phyloP scores from a whole-genome alignment of 2,113 vertebrate species.

The Albula goreensis region DNA sequence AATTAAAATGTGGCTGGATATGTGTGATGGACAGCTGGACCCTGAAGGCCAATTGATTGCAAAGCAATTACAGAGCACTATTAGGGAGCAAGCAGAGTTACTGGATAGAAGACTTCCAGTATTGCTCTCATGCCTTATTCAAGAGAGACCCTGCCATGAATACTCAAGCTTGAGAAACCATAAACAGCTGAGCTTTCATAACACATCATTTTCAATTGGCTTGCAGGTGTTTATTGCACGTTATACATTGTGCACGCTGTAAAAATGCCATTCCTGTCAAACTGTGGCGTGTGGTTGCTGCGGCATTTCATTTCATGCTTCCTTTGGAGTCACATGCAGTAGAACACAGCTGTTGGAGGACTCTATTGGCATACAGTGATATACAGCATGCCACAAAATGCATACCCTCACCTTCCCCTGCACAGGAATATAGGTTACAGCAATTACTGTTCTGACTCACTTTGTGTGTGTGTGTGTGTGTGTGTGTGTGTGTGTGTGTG shows the following conservation, averaged over 20 bases:
- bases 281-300: not conserved
- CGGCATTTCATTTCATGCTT: not conserved
- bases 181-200: slow-evolving; percentile 35
- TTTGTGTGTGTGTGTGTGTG: not conserved
- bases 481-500: slow-evolving; percentile 12
- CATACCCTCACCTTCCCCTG: not conserved
- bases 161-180: slow-evolving; percentile 44
- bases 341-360: not conserved
- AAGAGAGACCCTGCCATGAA: slow-evolving; percentile 1
- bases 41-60: slow-evolving; percentile 7
- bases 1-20: slow-evolving; percentile 6
- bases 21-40: slow-evolving; percentile 11
- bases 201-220: slow-evolving; percentile 40
- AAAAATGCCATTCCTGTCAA: slow-evolving; percentile 11
- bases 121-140: slow-evolving; percentile 4
- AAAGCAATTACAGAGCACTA: not conserved
- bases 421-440: not conserved
- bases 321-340: not conserved
- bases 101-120: not conserved
- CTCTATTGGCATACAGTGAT: not conserved
- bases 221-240: slow-evolving; percentile 35
- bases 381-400: not conserved
- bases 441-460: not conserved
- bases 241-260: slow-evolving; percentile 4
- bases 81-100: slow-evolving; percentile 2